A percentile compares a stretch with the other conserved stretches of the same genome.
These are phyloP conservation scores for Tachysurus fulvidraco DNA, from an alignment of 2,113 vertebrate genomes.

Conservation along the genomic window DNA sequence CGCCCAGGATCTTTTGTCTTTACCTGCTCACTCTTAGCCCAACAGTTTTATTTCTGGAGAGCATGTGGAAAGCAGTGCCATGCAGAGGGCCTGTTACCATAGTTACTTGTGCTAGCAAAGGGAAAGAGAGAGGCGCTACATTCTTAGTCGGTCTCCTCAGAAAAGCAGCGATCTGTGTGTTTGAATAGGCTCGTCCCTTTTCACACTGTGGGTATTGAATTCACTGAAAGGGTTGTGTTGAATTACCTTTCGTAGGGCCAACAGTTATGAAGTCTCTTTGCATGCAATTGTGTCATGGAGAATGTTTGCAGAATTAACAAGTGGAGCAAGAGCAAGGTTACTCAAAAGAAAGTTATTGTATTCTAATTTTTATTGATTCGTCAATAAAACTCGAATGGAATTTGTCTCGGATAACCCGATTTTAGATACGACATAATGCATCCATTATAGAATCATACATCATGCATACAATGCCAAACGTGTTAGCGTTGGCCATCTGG, in stretches of 20 bases:
- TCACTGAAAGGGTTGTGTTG: conserved; percentile 45
- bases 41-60: conserved; percentile 81
- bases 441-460: background rate
- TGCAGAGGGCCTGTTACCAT: conserved; percentile 81
- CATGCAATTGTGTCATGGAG: conserved; percentile 21
- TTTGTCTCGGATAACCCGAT: background rate
- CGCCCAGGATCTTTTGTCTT: conserved; percentile 83
- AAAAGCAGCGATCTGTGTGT: conserved; percentile 70
- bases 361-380: conserved; percentile 1
- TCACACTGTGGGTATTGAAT: conserved; percentile 54
- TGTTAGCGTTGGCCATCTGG: conserved; percentile 7
- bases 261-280: conserved; percentile 36
- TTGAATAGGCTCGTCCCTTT: conserved; percentile 66
- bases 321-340: background rate
- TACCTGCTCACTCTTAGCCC: conserved; percentile 82
- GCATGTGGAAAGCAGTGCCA: conserved; percentile 75
- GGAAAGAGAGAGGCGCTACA: conserved; percentile 74
- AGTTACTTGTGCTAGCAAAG: conserved; percentile 81
- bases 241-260: conserved; percentile 46
- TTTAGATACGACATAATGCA: background rate
- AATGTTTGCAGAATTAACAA: conserved; percentile 3
- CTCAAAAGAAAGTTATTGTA: background rate
- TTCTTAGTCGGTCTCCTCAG: conserved; percentile 78
- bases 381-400: background rate
- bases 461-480: background rate